Percentiles rank a stretch among this genome's conserved stretches.
These are phyloP conservation scores for Trissoscelio sp. DNA, from an alignment of 2,888 invertebrate genomes.

Conservation along the genomic window DNA sequence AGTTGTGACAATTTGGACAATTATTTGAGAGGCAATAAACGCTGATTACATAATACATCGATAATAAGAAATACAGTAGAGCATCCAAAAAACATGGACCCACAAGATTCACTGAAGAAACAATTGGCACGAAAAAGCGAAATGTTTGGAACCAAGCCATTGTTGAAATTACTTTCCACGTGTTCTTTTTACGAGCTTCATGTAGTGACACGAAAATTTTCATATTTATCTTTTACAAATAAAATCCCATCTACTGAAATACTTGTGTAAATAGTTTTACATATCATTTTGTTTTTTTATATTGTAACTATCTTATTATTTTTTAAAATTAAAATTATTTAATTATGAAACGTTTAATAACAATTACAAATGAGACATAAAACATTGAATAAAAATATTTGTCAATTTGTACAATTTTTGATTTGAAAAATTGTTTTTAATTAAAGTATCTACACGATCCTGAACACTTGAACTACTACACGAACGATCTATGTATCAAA, in stretches of 20 bases:
- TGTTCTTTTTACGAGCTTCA: constrained; percentile 47
- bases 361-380: too few relatives aligned
- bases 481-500: too few relatives aligned
- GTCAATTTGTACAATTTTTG: too few relatives aligned
- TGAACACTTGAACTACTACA: too few relatives aligned
- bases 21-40: too few relatives aligned
- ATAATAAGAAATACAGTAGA: constrained; percentile 9
- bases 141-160: constrained; percentile 54
- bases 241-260: background rate
- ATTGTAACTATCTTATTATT: too few relatives aligned
- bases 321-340: too few relatives aligned
- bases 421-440: too few relatives aligned
- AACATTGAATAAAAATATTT: too few relatives aligned
- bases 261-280: background rate
- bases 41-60: constrained; percentile 3
- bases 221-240: constrained; percentile 22
- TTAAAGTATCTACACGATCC: too few relatives aligned
- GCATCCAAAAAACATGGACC: constrained; percentile 17
- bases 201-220: constrained; percentile 23
- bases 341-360: too few relatives aligned
- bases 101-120: constrained; percentile 32
- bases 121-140: constrained; percentile 52
- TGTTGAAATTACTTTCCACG: constrained; percentile 58
- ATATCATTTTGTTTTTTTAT: background rate
- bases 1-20: too few relatives aligned